Conservation (phyloP, 2,888 invertebrate species). For the Tiphia femorata region DNA sequence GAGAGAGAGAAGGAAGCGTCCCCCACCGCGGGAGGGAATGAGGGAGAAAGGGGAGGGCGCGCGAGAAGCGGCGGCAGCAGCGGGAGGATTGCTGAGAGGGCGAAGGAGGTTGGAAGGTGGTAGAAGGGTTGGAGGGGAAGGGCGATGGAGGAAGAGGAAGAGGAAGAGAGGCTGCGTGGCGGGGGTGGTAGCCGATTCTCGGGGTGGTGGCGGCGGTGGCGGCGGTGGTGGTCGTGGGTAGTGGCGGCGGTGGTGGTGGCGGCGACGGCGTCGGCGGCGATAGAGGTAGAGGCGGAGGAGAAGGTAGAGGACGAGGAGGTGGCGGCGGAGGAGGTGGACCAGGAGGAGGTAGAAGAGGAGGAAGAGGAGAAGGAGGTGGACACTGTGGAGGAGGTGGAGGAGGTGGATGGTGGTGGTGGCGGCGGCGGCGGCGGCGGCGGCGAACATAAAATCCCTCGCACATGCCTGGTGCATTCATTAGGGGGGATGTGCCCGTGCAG, state of each 20-base stretch:
- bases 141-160: constrained; percentile 10
- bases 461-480: constrained; percentile 69
- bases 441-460: constrained; percentile 68
- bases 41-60: constrained; percentile 9
- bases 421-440: constrained; percentile 45
- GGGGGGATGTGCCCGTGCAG: constrained; percentile 67
- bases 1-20: constrained; percentile 15
- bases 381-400: constrained; percentile 24
- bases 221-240: constrained; percentile 43
- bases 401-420: constrained; percentile 30
- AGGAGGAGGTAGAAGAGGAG: constrained; percentile 36
- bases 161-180: constrained; percentile 9
- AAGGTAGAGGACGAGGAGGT: constrained; percentile 31
- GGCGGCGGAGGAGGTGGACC: constrained; percentile 31
- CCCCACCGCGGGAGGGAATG: constrained; percentile 4
- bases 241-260: constrained; percentile 41
- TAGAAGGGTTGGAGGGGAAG: constrained; percentile 9
- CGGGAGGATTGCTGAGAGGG: constrained; percentile 20
- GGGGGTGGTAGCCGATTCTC: constrained; percentile 5
- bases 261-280: constrained; percentile 31
- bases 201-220: constrained; percentile 22
- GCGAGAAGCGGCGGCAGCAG: no score
- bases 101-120: constrained; percentile 5
- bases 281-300: constrained; percentile 23
- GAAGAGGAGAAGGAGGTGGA: constrained; percentile 26